Conservation (phyloP, 1,140 invertebrate genomes). For the Lepidurus apus region DNA sequence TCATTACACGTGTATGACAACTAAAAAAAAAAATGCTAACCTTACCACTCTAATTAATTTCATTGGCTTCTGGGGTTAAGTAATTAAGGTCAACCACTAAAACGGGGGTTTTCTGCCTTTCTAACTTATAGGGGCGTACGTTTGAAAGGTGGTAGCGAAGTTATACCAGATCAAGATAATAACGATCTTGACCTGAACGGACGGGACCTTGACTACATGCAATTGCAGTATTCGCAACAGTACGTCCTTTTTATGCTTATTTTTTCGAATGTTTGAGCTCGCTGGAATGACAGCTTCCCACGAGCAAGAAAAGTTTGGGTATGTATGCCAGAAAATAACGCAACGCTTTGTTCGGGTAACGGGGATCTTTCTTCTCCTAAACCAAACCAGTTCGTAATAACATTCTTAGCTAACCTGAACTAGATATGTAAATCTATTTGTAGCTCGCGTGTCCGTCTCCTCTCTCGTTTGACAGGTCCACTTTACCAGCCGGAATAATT, state of each 20-base stretch:
- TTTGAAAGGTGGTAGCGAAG: constrained; percentile 21
- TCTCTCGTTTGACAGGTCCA: neutral
- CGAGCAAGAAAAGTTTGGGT: neutral
- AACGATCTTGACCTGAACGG: constrained; percentile 9
- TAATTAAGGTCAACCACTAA: neutral
- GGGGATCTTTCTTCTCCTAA: no score
- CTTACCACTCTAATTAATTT: neutral
- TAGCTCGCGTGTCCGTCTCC: neutral
- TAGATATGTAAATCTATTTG: neutral
- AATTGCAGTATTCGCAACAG: constrained; percentile 12
- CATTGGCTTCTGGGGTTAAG: neutral
- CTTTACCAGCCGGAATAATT: constrained; percentile 4
- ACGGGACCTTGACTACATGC: neutral
- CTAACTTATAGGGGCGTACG: neutral
- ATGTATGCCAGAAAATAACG: neutral
- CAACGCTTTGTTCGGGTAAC: no score
- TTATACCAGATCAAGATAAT: constrained; percentile 1
- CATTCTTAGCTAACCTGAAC: neutral
- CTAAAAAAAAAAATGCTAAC: no score
- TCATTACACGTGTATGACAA: no score
- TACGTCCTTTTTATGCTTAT: constrained; percentile 6
- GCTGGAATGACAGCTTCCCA: neutral
- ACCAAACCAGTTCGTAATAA: neutral
- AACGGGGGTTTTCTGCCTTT: neutral
- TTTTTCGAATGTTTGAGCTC: neutral